Evolutionary conservation across 2,888 invertebrate genomes (phyloP).

Genomic region (Drosophila nigritarsus): DNA sequence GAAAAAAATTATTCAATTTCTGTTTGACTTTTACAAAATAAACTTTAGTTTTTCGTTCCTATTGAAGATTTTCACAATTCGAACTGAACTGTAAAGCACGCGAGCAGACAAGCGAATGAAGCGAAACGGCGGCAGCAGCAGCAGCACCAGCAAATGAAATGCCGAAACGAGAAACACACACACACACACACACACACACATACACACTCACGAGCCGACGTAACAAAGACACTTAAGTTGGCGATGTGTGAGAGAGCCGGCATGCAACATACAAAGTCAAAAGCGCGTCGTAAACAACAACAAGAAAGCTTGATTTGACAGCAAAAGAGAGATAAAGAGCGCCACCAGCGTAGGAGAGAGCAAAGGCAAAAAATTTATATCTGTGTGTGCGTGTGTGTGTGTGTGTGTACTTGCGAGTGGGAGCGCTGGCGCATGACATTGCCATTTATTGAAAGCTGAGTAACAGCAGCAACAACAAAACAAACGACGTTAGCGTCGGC

Average conservation of each 20-base stretch:
- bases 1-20: conserved; percentile 18
- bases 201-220: conserved; percentile 12
- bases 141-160: conserved; percentile 67
- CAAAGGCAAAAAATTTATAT: neutral
- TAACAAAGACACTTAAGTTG: conserved; percentile 54
- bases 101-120: conserved; percentile 77
- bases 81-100: conserved; percentile 77
- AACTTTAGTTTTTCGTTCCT: conserved; percentile 15
- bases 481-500: conserved; percentile 27
- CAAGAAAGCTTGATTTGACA: conserved; percentile 51
- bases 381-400: neutral
- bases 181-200: conserved; percentile 9
- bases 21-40: conserved; percentile 15
- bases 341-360: conserved; percentile 14
- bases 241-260: conserved; percentile 67
- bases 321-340: conserved; percentile 13
- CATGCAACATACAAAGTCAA: conserved; percentile 48
- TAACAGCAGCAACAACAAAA: conserved; percentile 29
- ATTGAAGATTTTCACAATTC: conserved; percentile 35
- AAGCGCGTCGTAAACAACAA: conserved; percentile 68
- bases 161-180: conserved; percentile 60
- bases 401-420: conserved; percentile 11
- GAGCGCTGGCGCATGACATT: conserved; percentile 71
- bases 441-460: conserved; percentile 77
- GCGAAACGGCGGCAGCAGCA: conserved; percentile 72